Percentiles rank a stretch among this genome's conserved stretches.
phyloP scores from a whole-genome alignment of 2,888 invertebrate species.

The Epinotia nisella region DNA sequence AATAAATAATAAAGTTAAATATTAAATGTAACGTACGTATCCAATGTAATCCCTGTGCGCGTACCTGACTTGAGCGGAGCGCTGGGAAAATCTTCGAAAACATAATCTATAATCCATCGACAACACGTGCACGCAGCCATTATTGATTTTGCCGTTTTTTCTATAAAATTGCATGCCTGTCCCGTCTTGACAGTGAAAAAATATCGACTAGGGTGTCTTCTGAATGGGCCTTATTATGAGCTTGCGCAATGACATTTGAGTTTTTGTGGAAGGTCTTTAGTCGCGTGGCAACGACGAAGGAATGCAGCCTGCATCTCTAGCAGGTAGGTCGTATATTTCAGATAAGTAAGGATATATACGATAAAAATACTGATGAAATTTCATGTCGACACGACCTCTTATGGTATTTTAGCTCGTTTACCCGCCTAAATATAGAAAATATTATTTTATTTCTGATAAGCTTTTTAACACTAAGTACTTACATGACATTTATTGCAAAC shows the following conservation, averaged over 20 bases:
- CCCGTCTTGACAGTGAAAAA: conserved; percentile 78
- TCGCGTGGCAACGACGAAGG: conserved; percentile 70
- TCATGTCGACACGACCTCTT: conserved; percentile 1
- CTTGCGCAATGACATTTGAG: conserved; percentile 80
- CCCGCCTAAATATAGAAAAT: background rate
- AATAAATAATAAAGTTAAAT: background rate
- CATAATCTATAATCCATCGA: conserved; percentile 82
- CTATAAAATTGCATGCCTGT: conserved; percentile 80
- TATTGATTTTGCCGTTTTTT: conserved; percentile 85
- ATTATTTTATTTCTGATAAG: background rate
- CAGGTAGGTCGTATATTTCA: conserved; percentile 40
- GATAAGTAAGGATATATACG: conserved; percentile 35
- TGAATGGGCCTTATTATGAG: conserved; percentile 82
- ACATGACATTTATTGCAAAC: conserved; percentile 8
- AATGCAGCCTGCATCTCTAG: conserved; percentile 49
- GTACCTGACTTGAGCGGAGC: conserved; percentile 75
- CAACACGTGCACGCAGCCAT: conserved; percentile 83
- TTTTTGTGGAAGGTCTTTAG: conserved; percentile 70
- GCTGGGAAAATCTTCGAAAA: conserved; percentile 81
- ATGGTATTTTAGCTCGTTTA: conserved; percentile 14
- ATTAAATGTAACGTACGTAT: conserved; percentile 1
- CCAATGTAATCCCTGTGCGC: conserved; percentile 59
- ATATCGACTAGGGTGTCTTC: conserved; percentile 70
- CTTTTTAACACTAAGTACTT: conserved; percentile 1
- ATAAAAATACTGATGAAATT: conserved; percentile 24